Conservation (phyloP, 2,888 invertebrate species). For the Synergus japonicus region DNA sequence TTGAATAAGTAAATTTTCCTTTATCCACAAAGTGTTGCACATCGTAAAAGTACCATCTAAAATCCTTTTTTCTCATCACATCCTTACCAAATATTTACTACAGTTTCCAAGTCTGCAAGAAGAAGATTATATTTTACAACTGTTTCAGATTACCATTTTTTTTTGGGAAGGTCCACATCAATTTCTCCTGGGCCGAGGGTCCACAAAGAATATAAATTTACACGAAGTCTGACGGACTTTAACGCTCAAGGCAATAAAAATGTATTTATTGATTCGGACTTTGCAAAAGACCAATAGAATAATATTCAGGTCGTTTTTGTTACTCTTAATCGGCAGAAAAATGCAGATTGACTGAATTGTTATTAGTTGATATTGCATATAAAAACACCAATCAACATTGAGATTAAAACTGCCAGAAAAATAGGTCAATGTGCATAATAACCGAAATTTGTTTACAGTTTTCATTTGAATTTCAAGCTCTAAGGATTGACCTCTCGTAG, state of each 20-base stretch:
- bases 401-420: not conserved
- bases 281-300: not conserved
- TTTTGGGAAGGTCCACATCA: not conserved
- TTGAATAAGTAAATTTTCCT: constrained; percentile 20
- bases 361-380: not conserved
- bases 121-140: not conserved
- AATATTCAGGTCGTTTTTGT: not conserved
- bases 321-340: not conserved
- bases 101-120: not conserved
- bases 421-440: not conserved
- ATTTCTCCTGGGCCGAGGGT: not conserved
- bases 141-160: not conserved
- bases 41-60: not conserved
- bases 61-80: not conserved
- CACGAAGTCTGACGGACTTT: not conserved
- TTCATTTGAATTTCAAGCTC: not conserved
- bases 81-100: not conserved
- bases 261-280: constrained; percentile 7
- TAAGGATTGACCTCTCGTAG: constrained; percentile 5
- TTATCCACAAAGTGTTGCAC: constrained; percentile 1
- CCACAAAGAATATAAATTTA: not conserved
- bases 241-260: not conserved
- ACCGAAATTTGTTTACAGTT: not conserved
- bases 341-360: not conserved
- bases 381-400: not conserved